Evolutionary conservation across 2,113 vertebrate genomes (phyloP).

Genomic region (Crotalus helleri): DNA sequence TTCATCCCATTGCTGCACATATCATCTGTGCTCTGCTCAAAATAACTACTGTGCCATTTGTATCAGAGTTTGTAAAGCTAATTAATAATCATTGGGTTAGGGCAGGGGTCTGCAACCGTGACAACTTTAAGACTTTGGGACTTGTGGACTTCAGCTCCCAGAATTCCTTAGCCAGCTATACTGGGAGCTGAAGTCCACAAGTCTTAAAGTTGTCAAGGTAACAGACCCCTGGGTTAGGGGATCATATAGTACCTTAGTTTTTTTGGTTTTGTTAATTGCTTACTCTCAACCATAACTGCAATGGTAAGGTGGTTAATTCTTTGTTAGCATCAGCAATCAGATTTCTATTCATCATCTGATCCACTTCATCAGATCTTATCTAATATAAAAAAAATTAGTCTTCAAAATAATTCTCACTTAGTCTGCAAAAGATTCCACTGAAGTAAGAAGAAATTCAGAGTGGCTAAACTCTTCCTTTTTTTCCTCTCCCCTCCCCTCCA

Average conservation of each 20-base stretch:
- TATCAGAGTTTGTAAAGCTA: neutral
- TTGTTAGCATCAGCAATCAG: neutral
- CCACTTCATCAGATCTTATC: neutral
- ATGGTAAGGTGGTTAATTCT: neutral
- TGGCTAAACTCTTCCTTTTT: neutral
- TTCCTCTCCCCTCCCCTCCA: neutral
- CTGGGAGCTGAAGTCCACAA: too few species aligned
- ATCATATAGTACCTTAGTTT: conserved; percentile 17
- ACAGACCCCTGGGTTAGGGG: too few species aligned
- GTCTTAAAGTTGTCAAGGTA: too few species aligned
- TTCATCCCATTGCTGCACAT: neutral
- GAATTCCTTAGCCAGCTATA: too few species aligned
- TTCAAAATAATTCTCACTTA: neutral
- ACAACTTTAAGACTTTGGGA: too few species aligned
- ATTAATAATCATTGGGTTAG: neutral
- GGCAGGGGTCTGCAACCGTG: too few species aligned
- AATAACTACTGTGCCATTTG: neutral
- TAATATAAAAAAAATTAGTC: neutral
- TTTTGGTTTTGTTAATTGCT: neutral
- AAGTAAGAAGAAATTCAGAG: neutral
- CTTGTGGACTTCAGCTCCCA: too few species aligned
- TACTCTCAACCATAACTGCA: neutral
- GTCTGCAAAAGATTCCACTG: neutral
- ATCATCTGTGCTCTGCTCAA: neutral
- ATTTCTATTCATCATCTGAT: neutral